Evolutionary conservation across 2,797 vertebrate genomes (phyloP).

Genomic region (Amblyopsis hoosieri): DNA sequence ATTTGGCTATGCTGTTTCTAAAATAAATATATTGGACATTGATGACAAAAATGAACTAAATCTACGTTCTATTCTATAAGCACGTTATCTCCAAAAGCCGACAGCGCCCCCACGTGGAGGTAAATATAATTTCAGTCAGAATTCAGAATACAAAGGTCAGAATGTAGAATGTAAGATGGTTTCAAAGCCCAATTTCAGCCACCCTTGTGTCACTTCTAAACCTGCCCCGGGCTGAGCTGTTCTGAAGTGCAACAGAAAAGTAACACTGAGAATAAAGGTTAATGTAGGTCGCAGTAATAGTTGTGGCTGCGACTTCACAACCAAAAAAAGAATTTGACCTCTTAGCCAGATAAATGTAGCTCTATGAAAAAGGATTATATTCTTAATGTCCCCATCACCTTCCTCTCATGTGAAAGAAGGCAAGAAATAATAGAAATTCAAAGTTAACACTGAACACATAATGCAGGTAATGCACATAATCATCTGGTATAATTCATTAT

Average conservation of each 20-base stretch:
- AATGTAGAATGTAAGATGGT: background rate
- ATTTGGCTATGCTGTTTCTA: background rate
- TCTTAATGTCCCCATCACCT: background rate
- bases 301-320: background rate
- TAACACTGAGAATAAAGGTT: no score
- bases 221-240: no score
- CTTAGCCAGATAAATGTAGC: background rate
- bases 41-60: background rate
- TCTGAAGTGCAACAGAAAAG: background rate
- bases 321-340: background rate
- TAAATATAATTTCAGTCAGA: background rate
- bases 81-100: constrained; percentile 21
- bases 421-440: background rate
- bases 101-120: constrained; percentile 62
- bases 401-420: background rate
- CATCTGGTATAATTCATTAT: no score
- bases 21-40: background rate
- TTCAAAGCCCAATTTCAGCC: background rate
- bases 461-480: no score
- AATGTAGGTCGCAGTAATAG: background rate
- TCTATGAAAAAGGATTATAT: background rate
- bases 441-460: background rate
- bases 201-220: background rate
- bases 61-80: background rate
- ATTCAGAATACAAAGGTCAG: background rate